Base-by-base conservation (phyloP, 1,140 invertebrate genomes). In the Cotesia glomerata region DNA sequence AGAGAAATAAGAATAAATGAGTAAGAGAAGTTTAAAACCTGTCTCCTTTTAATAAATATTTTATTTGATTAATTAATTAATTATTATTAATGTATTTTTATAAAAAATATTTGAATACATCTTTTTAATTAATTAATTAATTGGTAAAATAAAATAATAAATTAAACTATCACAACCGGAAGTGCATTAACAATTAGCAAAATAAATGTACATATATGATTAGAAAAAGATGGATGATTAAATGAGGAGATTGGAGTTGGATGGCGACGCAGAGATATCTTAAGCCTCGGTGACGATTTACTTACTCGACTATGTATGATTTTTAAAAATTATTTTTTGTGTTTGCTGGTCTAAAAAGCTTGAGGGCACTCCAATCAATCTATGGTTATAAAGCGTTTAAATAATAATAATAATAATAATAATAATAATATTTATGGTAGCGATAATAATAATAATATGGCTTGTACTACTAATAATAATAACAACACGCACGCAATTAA, bases 271-370 rank as follows among this genome's bases (percentile, higher is more conserved):
- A 73, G 68, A 72, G 71, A 56, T 77, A 56, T 77, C 74, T 66
- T 69, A 71, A 72, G 68, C 73, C 71, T 71, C 73, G 71, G 64
- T 70, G 73, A 71, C 56, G 73, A 75, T 75, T 77, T 76, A 79
- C 78, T 76, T 76, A 77, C 78, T 72, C 68, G 72, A 66, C 18
- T 16, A 16, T 49, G 26, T 18, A n/a, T 45, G 49, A 14, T 32
- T 32, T 61, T 62, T 62, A 35, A 67, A 35, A 49, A 67, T 52
- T 52, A 64, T 45, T 45, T 45, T 45, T 45, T 39, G 2, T 39
- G 36, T 39, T 45, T 45, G 39, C 7, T 45, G 7, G 9, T 18
- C 7, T 32, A 58, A 58, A 58, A 58, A 58, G 18, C 56, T 58
- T 16, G 56, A 58, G 56, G 56, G 56, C 56, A 58, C 56, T 58